A percentile compares a stretch with the other conserved stretches of the same genome.
Conservation (phyloP, 2,797 vertebrate species). For the Falco columbarius region DNA sequence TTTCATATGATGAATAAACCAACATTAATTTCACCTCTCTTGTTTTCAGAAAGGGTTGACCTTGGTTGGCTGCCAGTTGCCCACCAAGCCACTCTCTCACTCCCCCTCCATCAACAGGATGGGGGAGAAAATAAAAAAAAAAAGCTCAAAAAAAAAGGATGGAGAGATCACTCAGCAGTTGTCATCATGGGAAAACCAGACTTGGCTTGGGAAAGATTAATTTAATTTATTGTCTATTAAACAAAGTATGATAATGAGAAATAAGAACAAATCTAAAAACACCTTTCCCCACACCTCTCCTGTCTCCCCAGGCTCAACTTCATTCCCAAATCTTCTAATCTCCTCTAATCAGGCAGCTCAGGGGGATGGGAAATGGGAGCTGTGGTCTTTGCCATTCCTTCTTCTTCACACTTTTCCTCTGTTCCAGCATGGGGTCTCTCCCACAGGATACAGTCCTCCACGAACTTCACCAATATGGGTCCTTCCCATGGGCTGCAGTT, state of each 20-base stretch:
- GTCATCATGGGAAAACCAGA: neutral
- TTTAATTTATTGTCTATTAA: neutral
- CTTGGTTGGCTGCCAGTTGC: neutral
- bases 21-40: neutral
- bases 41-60: neutral
- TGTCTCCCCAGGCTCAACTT: neutral
- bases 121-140: neutral
- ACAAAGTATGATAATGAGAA: neutral
- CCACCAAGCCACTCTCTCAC: neutral
- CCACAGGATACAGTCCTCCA: neutral
- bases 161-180: neutral
- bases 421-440: neutral
- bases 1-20: neutral
- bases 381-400: neutral
- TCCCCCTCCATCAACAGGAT: neutral
- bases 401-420: neutral
- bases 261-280: neutral
- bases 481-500: neutral
- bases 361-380: neutral
- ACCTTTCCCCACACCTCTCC: neutral
- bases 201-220: neutral
- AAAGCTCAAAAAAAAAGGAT: neutral
- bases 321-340: neutral
- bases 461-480: accelerated
- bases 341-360: neutral